phyloP scores from a whole-genome alignment of 1,140 invertebrate genomes.

The Atta texana region DNA sequence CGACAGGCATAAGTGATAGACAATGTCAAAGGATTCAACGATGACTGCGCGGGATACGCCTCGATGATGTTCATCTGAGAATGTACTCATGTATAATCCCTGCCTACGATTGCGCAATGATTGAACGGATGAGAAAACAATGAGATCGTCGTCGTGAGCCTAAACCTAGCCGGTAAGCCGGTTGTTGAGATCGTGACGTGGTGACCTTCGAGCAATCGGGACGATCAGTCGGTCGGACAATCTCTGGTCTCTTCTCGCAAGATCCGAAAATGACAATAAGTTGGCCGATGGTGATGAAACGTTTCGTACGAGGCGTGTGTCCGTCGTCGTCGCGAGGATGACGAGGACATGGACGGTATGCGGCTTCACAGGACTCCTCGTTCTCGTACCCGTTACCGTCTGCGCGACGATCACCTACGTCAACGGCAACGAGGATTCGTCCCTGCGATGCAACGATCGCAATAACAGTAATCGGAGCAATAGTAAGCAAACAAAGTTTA shows the following conservation, averaged over 20 bases:
- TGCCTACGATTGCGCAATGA: constrained; percentile 64
- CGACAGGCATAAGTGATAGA: background rate
- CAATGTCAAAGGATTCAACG: constrained; percentile 4
- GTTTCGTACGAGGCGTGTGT: constrained; percentile 49
- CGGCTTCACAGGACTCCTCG: constrained; percentile 70
- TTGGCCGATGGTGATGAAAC: constrained; percentile 57
- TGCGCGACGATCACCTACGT: constrained; percentile 72
- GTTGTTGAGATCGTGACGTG: constrained; percentile 43
- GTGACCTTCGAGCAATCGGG: constrained; percentile 14
- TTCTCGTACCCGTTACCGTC: constrained; percentile 77
- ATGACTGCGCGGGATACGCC: constrained; percentile 37
- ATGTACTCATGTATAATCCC: constrained; percentile 13
- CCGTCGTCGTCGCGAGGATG: constrained; percentile 69
- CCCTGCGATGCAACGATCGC: constrained; percentile 69
- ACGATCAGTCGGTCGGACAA: background rate
- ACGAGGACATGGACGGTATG: constrained; percentile 72
- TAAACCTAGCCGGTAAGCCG: background rate
- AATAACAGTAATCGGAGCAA: constrained; percentile 25
- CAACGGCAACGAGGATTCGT: constrained; percentile 57
- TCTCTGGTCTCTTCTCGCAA: constrained; percentile 7
- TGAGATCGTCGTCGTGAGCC: constrained; percentile 30
- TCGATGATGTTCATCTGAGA: constrained; percentile 38
- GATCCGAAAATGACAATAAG: constrained; percentile 63
- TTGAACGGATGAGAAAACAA: constrained; percentile 3
- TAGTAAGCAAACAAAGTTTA: constrained; percentile 35